Evolutionary conservation across 2,113 vertebrate species (phyloP), one percentile per base, ranked within the genome.

Genomic region (Murina feae): DNA sequence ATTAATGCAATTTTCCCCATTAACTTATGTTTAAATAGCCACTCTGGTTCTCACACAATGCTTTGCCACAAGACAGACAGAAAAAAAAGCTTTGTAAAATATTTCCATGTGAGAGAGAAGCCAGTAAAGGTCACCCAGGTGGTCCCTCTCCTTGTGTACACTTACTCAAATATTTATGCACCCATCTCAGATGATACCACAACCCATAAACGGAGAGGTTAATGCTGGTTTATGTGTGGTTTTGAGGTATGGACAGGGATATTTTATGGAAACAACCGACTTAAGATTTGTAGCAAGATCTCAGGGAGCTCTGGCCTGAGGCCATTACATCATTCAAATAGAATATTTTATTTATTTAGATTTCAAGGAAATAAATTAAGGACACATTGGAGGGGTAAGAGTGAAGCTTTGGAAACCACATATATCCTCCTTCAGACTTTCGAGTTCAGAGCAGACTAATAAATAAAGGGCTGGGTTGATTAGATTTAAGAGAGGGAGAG

Each of bases 291-390:
- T 84, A 74, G 86, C 18, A 49, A 18, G 35, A 84, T 84, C 65
- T 35, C 14, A 80, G 75, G 28, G 55, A 84, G 49, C 71, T 83
- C 85, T 74, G 60, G 53, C 76, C 51, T 35, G 23, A 91, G 94
- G 89, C n/a, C 60, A 76, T 65, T 84, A 39, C 28, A 91, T 93
- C 60, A 93, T 71, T 95, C 91, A 85, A 58, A 55, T 37, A 78
- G 49, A 84, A 30, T 89, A 94, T 94, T 97, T 95, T 90, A 94
- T 97, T 94, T 96, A 91, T 76, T 92, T 93, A 35, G 28, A 91
- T 93, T 87, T 80, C 86, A 89, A 80, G 76, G 47, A 94, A 84
- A 94, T 97, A 93, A 94, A 95, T 93, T 91, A 91, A 95, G 65
- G 84, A 91, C 71, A 85, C 35, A 74, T 92, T 83, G 89, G 68